Evolutionary conservation across 2,113 vertebrate species (phyloP), one percentile per base, ranked within the genome.

Genomic region (Apus apus): DNA sequence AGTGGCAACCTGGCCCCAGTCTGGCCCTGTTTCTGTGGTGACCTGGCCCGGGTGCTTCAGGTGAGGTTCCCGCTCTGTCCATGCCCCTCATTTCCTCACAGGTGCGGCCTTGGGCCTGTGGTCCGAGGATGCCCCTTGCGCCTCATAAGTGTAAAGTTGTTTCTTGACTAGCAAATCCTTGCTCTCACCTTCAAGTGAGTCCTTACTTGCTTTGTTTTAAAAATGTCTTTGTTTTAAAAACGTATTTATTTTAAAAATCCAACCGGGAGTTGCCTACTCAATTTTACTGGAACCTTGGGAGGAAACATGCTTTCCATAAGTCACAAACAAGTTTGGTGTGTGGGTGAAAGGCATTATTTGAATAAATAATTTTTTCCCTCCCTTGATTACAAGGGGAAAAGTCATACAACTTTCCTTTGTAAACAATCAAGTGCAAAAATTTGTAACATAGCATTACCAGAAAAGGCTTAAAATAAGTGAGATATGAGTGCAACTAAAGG

Each of bases 321-420:
- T 84, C 30, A 67, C 34, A 53, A 75, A 65, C 29, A 66, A 50
- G 19, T 85, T 90, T 43, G 40, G 21, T 62, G 43, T 34, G 85
- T 74, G 66, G 72, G 80, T 73, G 66, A 85, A 65, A 89, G 46
- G 16, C 40, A 30, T 82, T 95, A 70, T 78, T 87, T 81, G 57
- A 32, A 10, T 32, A 89, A 89, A 84, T 54, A 89, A 68, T 54
- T 74, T 0, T 65, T 89, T 65, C 21, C 38, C 29, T 78, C 58
- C 26, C 29, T 57, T 79, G 84, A 88, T 80, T 92, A 67, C 43
- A 51, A 51, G 38, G 75, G 46, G 16, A 62, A 75, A 88, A 92
- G 27, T 20, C 26, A 58, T 18, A 22, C 50, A 1, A 38, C 40
- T 62, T 66, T 74, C 51, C 79, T 91, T 85, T 75, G 67, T 72